Evolutionary conservation across 1,140 invertebrate species (phyloP).

Genomic region (Meloidogyne chitwoodi): DNA sequence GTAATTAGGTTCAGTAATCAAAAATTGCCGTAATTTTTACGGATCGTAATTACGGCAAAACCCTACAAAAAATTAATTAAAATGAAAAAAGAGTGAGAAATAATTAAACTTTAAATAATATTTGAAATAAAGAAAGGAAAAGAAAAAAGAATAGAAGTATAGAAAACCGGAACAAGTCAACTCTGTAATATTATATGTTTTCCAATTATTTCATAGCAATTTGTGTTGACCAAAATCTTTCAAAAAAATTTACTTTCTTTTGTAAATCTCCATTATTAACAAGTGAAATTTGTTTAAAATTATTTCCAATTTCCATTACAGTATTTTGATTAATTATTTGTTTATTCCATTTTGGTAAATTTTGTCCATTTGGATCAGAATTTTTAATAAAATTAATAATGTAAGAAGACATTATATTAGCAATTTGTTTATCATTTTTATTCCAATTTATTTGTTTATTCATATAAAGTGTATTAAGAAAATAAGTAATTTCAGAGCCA

Average conservation of each 20-base stretch:
- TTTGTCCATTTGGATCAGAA: background rate
- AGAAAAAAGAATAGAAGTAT: too few species aligned
- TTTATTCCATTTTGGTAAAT: background rate
- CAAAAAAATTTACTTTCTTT: background rate
- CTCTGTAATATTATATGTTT: background rate
- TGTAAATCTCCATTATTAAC: background rate
- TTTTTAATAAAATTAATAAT: background rate
- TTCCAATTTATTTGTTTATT: background rate
- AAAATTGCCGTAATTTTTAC: too few species aligned
- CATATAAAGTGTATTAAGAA: background rate
- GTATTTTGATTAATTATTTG: background rate
- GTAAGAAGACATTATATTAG: too few species aligned
- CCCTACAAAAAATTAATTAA: too few species aligned
- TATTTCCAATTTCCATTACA: background rate
- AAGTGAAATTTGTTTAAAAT: background rate
- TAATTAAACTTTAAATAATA: too few species aligned
- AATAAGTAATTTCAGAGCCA: background rate
- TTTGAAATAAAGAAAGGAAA: too few species aligned
- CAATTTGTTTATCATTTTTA: background rate
- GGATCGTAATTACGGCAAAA: too few species aligned
- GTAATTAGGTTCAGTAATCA: too few species aligned
- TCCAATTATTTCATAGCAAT: background rate
- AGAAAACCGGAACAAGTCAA: too few species aligned
- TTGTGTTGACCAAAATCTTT: background rate
- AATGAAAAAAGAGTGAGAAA: too few species aligned